These are phyloP conservation scores for Holothuria glaberrima DNA, from an alignment of 35 echinoderm and acorn worm genomes.

Conservation along the genomic window DNA sequence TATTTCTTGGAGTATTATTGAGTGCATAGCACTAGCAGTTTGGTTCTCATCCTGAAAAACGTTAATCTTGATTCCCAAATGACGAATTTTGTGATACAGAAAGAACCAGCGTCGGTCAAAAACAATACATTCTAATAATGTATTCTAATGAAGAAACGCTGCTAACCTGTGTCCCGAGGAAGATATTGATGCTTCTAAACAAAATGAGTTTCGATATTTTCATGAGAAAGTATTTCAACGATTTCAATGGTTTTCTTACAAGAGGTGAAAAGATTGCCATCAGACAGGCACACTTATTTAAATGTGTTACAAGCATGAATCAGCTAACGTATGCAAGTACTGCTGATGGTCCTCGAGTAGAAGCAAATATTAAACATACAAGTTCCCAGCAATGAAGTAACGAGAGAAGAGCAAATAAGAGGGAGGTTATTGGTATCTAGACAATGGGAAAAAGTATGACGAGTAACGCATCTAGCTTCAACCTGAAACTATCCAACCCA, in stretches of 20 bases:
- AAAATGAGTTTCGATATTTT: neutral
- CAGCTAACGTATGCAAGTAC: neutral
- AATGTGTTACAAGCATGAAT: neutral
- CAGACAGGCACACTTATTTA: neutral
- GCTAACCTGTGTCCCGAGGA: neutral
- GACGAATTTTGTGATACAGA: too few relatives aligned
- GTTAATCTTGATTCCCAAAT: too few relatives aligned
- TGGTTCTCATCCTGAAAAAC: too few relatives aligned
- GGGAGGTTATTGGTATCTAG: neutral
- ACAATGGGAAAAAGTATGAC: neutral
- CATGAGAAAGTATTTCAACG: neutral
- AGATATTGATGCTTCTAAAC: neutral
- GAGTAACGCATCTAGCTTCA: neutral
- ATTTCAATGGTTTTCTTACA: constrained; percentile 11
- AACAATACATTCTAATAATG: neutral
- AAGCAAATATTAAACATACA: neutral
- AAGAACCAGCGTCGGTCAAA: too few relatives aligned
- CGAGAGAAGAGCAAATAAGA: neutral
- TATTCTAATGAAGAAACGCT: neutral
- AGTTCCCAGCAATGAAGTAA: neutral
- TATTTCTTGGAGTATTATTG: too few relatives aligned
- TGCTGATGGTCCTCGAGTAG: neutral
- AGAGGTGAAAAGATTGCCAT: neutral
- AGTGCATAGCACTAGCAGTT: too few relatives aligned
- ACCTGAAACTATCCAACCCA: neutral